Evolutionary conservation across 2,797 vertebrate genomes (phyloP).

Genomic region (Phrynocephalus guinanensis): DNA sequence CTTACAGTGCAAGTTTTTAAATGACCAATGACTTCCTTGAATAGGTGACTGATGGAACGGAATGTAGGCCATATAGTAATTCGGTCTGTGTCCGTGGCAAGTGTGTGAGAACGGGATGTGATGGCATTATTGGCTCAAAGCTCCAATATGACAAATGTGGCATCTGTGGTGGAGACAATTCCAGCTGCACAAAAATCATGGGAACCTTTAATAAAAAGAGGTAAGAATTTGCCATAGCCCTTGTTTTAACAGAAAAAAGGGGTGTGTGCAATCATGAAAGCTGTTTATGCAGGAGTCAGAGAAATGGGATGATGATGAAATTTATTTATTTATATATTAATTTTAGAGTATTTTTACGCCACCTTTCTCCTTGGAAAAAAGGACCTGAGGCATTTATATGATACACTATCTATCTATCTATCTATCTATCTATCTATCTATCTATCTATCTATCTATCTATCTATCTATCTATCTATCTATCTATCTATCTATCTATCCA

Average conservation of each 20-base stretch:
- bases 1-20: conserved; percentile 1
- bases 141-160: conserved; percentile 96
- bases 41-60: conserved; percentile 87
- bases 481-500: neutral
- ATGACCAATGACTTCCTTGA: neutral
- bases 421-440: too few species aligned
- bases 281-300: neutral
- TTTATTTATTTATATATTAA: neutral
- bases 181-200: conserved; percentile 89
- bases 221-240: conserved; percentile 71
- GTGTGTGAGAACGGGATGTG: conserved; percentile 93
- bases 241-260: neutral
- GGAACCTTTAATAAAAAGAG: conserved; percentile 96
- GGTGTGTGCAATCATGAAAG: neutral
- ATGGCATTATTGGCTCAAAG: conserved; percentile 95
- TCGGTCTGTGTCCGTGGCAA: conserved; percentile 94
- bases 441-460: too few species aligned
- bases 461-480: too few species aligned
- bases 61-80: conserved; percentile 94
- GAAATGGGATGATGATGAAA: neutral
- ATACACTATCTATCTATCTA: too few species aligned
- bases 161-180: conserved; percentile 93
- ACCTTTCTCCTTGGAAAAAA: too few species aligned
- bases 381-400: too few species aligned
- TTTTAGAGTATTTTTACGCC: too few species aligned